These are phyloP conservation scores for Anguilla megastoma DNA, from an alignment of 2,797 vertebrate genomes.

Conservation along the genomic window DNA sequence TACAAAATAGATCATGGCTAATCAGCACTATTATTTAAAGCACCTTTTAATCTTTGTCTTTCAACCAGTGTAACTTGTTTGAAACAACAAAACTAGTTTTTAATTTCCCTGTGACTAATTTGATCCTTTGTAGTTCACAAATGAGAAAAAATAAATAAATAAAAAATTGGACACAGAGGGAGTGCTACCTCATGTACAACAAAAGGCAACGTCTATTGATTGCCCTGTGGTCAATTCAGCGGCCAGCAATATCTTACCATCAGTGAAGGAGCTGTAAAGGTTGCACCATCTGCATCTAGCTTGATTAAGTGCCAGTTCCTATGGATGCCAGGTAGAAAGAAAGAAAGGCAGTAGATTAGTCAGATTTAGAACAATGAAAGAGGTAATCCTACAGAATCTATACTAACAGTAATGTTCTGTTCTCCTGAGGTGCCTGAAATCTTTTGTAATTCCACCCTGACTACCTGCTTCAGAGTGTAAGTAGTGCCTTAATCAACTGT, in stretches of 20 bases:
- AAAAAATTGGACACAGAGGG: constrained; percentile 21
- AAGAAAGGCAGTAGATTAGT: constrained; percentile 48
- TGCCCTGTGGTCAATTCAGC: constrained; percentile 46
- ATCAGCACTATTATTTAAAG: not conserved
- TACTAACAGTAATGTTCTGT: constrained; percentile 51
- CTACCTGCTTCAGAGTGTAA: constrained; percentile 41
- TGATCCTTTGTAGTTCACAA: constrained; percentile 23
- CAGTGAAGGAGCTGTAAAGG: constrained; percentile 47
- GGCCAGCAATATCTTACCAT: constrained; percentile 50
- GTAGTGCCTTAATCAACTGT: constrained; percentile 49
- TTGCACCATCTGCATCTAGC: constrained; percentile 46
- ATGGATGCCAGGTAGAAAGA: constrained; percentile 46
- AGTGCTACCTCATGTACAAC: constrained; percentile 38
- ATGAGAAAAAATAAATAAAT: constrained; percentile 24
- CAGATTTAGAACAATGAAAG: constrained; percentile 51
- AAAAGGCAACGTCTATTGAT: constrained; percentile 45
- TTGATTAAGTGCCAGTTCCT: constrained; percentile 47
- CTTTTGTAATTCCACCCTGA: constrained; percentile 43
- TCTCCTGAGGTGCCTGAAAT: constrained; percentile 44
- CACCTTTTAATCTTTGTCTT: not conserved
- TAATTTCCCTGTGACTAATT: constrained; percentile 19
- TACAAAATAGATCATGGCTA: not conserved
- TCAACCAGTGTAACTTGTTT: not conserved
- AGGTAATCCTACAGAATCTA: constrained; percentile 55
- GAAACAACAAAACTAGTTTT: constrained; percentile 21